Percentiles rank a stretch among this genome's conserved stretches.
Conservation (phyloP, 1,140 invertebrate species). For the Odontomachus brunneus region DNA sequence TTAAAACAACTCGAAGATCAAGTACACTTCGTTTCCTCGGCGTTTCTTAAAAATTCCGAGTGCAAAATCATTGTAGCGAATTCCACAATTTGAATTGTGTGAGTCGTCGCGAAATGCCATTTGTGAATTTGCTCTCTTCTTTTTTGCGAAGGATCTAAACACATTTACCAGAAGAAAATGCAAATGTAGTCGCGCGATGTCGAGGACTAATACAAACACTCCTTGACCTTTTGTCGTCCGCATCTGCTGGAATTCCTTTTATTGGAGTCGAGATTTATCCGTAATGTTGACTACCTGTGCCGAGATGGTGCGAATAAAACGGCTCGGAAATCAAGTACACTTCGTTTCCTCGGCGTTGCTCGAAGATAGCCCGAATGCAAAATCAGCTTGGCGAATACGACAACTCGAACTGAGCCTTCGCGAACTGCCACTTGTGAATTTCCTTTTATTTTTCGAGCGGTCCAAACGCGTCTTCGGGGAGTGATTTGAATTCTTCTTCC, state of each 20-base stretch:
- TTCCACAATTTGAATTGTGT: no score
- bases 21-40: not conserved
- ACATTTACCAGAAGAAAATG: no score
- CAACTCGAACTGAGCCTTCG: no score
- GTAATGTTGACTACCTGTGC: not conserved
- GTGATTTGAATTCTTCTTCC: constrained; percentile 25
- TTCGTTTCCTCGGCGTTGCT: not conserved
- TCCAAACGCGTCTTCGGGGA: no score
- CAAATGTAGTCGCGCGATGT: constrained; percentile 1
- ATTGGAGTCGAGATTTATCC: not conserved
- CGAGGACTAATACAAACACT: no score
- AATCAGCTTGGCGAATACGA: not conserved
- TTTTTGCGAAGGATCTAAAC: no score
- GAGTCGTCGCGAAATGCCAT: no score
- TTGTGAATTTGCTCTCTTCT: not conserved
- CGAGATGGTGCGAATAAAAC: not conserved
- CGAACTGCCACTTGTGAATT: no score
- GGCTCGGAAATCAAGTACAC: not conserved
- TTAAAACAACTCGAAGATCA: not conserved
- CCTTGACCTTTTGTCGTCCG: no score
- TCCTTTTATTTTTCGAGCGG: no score
- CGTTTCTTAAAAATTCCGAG: not conserved
- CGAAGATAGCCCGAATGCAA: not conserved
- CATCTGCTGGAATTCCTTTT: not conserved
- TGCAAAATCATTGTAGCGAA: not conserved